Evolutionary conservation across 2,888 invertebrate genomes (phyloP), one percentile per base, ranked within the genome.

Genomic region (Meiosimyza decipiens): DNA sequence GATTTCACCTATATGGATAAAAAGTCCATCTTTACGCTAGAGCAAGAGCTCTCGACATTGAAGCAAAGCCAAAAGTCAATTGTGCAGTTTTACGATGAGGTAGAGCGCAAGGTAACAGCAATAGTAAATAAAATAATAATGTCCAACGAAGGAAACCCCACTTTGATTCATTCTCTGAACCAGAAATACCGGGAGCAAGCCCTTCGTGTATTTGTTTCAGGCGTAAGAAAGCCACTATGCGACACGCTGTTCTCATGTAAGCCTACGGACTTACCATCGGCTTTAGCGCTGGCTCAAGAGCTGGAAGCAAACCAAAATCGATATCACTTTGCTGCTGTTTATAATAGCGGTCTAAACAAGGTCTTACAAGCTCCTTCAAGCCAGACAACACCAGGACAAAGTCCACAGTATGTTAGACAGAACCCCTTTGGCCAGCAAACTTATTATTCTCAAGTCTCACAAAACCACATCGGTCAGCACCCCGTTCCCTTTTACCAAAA

Each of bases 261-360:
- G 22, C 68, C 68, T 63, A 6, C 12, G 11, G 73, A 75, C 16
- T 65, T 73, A 70, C 62, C 75, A 59, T n/a, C 28, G 6, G 73
- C 75, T 54, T 65, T 75, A 3, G 73, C 68, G 11, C 60, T 72
- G 28, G 72, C 72, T 11, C 62, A 71, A 55, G 65, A 22, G 22
- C n/a, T n/a, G n/a, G n/a, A n/a, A n/a, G n/a, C n/a, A n/a, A n/a
- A n/a, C n/a, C n/a, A n/a, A n/a, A n/a, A 2, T 22, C 22, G 22
- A 18, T 73, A 72, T 51, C 73, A 75, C n/a, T n/a, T n/a, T n/a
- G n/a, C 70, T 18, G 22, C 65, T 71, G 15, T 73, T 1, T 50
- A 65, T 57, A n/a, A 73, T 73, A 52, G 64, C 71, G 6, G 54
- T 40, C 28, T 68, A 54, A 18, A 68, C 71, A 22, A 59, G 11